Percentiles rank a stretch among this genome's conserved stretches.
Conservation (phyloP, 2,797 vertebrate genomes). For the Pterois miles region DNA sequence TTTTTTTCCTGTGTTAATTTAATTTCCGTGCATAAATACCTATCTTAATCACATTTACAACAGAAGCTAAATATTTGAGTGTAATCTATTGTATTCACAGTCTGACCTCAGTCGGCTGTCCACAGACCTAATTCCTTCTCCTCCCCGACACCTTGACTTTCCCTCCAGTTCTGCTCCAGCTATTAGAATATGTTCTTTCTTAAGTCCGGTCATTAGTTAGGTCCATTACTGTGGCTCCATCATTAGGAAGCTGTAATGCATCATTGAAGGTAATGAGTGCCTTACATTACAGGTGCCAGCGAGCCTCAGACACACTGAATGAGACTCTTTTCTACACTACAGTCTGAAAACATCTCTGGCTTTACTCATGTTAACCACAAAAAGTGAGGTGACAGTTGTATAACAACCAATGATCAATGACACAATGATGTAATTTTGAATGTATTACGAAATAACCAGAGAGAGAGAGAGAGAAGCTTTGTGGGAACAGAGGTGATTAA, state of each 20-base stretch:
- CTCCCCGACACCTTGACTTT: conserved; percentile 70
- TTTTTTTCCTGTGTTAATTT: conserved; percentile 11
- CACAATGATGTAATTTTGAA: neutral
- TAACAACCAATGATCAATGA: neutral
- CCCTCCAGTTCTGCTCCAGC: conserved; percentile 77
- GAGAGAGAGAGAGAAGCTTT: neutral
- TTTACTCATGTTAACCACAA: neutral
- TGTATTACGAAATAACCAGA: neutral
- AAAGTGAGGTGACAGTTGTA: neutral
- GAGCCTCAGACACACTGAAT: conserved; percentile 45
- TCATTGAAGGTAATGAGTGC: conserved; percentile 79
- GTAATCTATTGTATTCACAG: conserved; percentile 36
- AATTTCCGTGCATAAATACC: conserved; percentile 8
- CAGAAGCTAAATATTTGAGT: conserved; percentile 17
- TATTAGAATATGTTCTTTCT: conserved; percentile 81
- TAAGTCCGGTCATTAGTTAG: conserved; percentile 80
- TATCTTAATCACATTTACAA: conserved; percentile 28
- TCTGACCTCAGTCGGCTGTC: conserved; percentile 27
- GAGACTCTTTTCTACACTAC: conserved; percentile 11
- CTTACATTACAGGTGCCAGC: conserved; percentile 78
- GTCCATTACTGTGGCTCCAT: conserved; percentile 77
- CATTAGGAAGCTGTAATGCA: conserved; percentile 80
- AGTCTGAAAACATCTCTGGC: conserved; percentile 30
- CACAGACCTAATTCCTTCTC: conserved; percentile 42
- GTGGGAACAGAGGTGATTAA: neutral